A percentile compares a stretch with the other conserved stretches of the same genome.
Evolutionary conservation across 2,797 vertebrate genomes (phyloP).

Genomic region (Ctenopoma multispine): DNA sequence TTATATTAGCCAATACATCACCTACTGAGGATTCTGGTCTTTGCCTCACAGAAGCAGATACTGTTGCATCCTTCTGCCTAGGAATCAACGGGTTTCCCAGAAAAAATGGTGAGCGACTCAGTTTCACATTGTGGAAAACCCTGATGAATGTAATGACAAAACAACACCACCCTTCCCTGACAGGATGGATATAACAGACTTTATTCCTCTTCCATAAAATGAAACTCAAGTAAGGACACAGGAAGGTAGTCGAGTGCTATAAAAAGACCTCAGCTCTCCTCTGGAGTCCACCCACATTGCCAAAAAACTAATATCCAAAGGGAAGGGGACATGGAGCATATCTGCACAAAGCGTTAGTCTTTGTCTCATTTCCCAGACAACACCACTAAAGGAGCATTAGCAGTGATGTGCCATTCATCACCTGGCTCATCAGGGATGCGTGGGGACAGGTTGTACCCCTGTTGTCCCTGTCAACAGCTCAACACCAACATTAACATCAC

Average conservation of each 20-base stretch:
- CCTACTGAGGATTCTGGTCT: constrained; percentile 22
- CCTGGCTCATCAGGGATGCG: constrained; percentile 61
- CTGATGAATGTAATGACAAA: constrained; percentile 34
- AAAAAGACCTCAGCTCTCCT: constrained; percentile 48
- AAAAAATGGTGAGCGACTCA: constrained; percentile 21
- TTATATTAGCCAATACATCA: constrained; percentile 50
- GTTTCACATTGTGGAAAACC: constrained; percentile 34
- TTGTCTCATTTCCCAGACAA: constrained; percentile 61
- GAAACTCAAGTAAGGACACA: constrained; percentile 33
- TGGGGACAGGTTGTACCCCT: constrained; percentile 66
- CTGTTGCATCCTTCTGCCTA: constrained; percentile 24
- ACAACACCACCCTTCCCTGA: constrained; percentile 9
- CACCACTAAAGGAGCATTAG: constrained; percentile 54
- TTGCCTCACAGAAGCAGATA: constrained; percentile 39
- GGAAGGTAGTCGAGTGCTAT: constrained; percentile 40
- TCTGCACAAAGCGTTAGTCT: constrained; percentile 32
- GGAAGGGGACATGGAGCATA: constrained; percentile 14
- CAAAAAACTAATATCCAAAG: constrained; percentile 43
- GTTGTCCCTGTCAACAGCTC: constrained; percentile 64
- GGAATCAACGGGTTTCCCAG: constrained; percentile 39
- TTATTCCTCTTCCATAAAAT: constrained; percentile 40
- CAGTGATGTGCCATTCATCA: constrained; percentile 64
- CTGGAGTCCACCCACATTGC: constrained; percentile 43
- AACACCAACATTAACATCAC: constrained; percentile 57
- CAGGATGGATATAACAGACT: constrained; percentile 32